Evolutionary conservation across 2,888 invertebrate genomes (phyloP).

Genomic region (Brenthis hecate): DNA sequence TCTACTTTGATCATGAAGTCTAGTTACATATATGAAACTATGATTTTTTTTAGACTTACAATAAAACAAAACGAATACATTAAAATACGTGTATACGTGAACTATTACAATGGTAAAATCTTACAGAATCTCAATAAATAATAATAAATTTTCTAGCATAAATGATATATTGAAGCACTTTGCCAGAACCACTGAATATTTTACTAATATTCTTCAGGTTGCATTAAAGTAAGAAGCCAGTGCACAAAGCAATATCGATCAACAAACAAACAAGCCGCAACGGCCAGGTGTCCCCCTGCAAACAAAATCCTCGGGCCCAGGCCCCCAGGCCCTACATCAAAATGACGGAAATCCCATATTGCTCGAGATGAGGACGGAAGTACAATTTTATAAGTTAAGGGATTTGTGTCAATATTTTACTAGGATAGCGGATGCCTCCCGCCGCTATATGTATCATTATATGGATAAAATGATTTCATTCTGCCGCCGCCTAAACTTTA

Average conservation of each 20-base stretch:
- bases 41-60: too few relatives aligned
- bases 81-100: too few relatives aligned
- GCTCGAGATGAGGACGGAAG: constrained; percentile 75
- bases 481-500: constrained; percentile 58
- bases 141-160: neutral
- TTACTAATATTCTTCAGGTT: constrained; percentile 30
- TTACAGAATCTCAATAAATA: too few relatives aligned
- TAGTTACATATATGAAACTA: too few relatives aligned
- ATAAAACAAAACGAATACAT: too few relatives aligned
- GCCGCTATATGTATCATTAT: constrained; percentile 51
- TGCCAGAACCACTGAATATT: neutral
- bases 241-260: constrained; percentile 40
- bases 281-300: constrained; percentile 76
- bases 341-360: constrained; percentile 81
- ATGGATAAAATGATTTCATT: constrained; percentile 37
- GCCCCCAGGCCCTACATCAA: constrained; percentile 73
- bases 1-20: too few relatives aligned
- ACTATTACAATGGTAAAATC: too few relatives aligned
- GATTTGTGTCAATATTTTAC: constrained; percentile 82
- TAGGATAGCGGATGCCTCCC: constrained; percentile 68
- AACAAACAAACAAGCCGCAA: constrained; percentile 46
- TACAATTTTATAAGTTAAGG: constrained; percentile 82
- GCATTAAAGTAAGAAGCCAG: constrained; percentile 40
- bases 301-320: constrained; percentile 53
- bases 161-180: neutral